Conservation (phyloP, 2,888 invertebrate species). For the Ectemnius continuus region DNA sequence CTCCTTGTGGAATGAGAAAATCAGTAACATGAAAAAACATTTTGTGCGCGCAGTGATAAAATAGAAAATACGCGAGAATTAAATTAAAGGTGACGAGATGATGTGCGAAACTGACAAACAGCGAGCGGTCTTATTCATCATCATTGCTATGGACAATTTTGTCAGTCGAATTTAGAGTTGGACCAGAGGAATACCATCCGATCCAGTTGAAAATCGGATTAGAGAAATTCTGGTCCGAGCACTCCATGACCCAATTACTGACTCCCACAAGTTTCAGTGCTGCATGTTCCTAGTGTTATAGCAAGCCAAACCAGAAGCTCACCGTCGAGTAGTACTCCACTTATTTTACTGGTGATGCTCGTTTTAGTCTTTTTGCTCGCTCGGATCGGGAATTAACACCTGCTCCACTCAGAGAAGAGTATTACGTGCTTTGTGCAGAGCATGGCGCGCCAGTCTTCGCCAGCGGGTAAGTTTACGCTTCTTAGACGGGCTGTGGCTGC, state of each 20-base stretch:
- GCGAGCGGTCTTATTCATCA: too few relatives aligned
- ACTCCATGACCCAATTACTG: conserved; percentile 12
- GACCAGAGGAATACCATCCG: background rate
- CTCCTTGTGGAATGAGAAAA: too few relatives aligned
- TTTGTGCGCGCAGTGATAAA: too few relatives aligned
- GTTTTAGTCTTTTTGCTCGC: background rate
- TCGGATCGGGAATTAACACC: conserved; percentile 2
- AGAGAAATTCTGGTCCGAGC: background rate
- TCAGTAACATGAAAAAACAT: too few relatives aligned
- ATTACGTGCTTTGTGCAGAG: background rate
- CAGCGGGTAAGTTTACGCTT: too few relatives aligned
- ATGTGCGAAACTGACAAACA: too few relatives aligned
- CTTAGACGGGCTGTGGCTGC: too few relatives aligned
- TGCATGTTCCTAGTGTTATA: background rate
- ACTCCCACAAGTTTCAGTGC: conserved; percentile 9
- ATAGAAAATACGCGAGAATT: too few relatives aligned
- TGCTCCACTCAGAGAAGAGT: background rate
- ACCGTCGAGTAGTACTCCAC: background rate
- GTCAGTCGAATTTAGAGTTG: too few relatives aligned
- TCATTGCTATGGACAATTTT: too few relatives aligned
- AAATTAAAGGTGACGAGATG: too few relatives aligned
- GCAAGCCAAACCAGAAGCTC: background rate
- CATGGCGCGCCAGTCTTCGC: too few relatives aligned
- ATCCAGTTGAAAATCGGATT: background rate
- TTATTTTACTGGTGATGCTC: background rate